A percentile compares a stretch with the other conserved stretches of the same genome.
These are phyloP conservation scores for Gymnobelideus leadbeateri DNA, from an alignment of 2,113 vertebrate species.

Conservation along the genomic window DNA sequence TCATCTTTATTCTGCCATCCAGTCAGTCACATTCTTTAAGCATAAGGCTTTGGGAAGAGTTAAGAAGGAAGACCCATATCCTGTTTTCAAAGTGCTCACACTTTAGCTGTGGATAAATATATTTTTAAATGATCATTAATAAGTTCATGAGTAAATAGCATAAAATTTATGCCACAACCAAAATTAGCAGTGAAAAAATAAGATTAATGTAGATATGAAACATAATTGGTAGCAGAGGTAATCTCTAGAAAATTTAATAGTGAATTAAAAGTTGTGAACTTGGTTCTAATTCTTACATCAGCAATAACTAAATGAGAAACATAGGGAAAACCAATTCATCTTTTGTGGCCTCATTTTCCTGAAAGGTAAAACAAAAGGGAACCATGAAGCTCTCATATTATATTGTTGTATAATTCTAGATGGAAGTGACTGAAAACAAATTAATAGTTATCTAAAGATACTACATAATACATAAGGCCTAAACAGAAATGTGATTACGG, in stretches of 20 bases:
- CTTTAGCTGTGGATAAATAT: neutral
- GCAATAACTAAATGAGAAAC: neutral
- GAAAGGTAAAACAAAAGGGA: neutral
- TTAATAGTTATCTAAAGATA: neutral
- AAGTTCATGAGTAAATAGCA: neutral
- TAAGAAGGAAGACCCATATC: neutral
- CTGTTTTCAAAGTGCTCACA: neutral
- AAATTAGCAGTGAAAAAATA: neutral
- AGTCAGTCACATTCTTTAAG: neutral
- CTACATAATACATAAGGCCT: neutral
- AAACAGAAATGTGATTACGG: neutral
- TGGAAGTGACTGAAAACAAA: neutral
- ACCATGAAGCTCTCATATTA: neutral
- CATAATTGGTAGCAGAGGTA: neutral
- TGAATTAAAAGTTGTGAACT: neutral
- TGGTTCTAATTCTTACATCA: neutral
- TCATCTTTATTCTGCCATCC: too few species aligned
- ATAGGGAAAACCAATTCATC: neutral
- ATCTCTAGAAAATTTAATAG: neutral
- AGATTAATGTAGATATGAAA: neutral
- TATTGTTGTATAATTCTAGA: neutral
- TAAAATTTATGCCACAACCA: neutral
- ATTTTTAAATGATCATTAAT: slow-evolving; percentile 6
- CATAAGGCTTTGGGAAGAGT: neutral
- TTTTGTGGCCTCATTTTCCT: neutral